Evolutionary conservation across 2,113 vertebrate genomes (phyloP).

Genomic region (Phyllopteryx taeniolatus): DNA sequence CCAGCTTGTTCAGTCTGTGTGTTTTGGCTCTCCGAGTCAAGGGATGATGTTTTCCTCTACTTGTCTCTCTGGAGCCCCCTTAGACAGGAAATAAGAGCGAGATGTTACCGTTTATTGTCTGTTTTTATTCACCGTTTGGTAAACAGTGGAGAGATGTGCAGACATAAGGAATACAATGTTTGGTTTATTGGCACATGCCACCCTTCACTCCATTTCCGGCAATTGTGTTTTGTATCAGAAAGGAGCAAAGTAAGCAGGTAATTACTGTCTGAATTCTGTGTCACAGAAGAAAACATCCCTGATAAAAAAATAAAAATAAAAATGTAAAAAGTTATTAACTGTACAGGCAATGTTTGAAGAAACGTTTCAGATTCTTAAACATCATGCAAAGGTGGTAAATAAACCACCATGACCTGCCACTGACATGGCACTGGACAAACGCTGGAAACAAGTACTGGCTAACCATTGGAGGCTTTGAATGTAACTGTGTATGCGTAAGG

Average conservation of each 20-base stretch:
- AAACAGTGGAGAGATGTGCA: constrained; percentile 4
- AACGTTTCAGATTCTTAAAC: not conserved
- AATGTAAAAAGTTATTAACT: not conserved
- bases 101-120: constrained; percentile 7
- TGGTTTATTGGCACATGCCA: constrained; percentile 23
- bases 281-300: not conserved
- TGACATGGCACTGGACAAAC: too few species aligned
- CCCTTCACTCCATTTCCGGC: constrained; percentile 27
- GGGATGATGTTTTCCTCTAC: constrained; percentile 1
- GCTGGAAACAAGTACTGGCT: not conserved
- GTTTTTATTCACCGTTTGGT: constrained; percentile 21
- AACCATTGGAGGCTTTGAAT: too few species aligned
- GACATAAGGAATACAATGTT: not conserved
- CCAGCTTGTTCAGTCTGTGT: constrained; percentile 20
- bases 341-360: not conserved
- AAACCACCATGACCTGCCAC: too few species aligned
- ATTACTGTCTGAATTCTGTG: not conserved
- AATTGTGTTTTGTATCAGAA: constrained; percentile 35
- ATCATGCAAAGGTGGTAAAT: not conserved
- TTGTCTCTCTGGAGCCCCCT: not conserved
- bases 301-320: not conserved
- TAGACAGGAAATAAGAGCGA: constrained; percentile 26
- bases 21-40: constrained; percentile 10
- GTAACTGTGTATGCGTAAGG: too few species aligned
- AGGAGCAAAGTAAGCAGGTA: constrained; percentile 3